Base-by-base conservation (phyloP, 1,140 invertebrate species). In the Calliopsis andreniformis region DNA sequence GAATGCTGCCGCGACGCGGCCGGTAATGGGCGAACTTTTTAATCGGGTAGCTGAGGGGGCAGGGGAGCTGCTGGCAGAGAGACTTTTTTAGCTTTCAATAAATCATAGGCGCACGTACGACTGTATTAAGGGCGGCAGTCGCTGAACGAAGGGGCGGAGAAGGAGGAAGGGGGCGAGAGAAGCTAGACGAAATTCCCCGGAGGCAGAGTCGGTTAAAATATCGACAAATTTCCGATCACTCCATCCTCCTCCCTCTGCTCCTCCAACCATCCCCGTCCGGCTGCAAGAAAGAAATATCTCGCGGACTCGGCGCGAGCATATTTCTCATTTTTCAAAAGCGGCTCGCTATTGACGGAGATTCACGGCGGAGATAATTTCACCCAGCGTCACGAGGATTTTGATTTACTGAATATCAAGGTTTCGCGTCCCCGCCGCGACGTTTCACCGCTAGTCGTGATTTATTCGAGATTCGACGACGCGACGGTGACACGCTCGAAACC, bases 11-110 rank as follows among this genome's bases (percentile, higher is more conserved):
- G 53, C 67, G 75, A 67, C 71, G 73, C 59, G 70, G 61, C 67
- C 67, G 80, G 78, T 83, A 83, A 83, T 83, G 83, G 83, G 78
- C 77, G 62, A 77, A 83, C 80, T 83, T 85, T 85, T 83, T 85
- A 72, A 80, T 77, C 69, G 58, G 56, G 63, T 63, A 39, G 39
- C 32, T 18, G 42, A 62, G n/a, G 49, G 28, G 20, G 25, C 3
- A 4, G 16, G n/a, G 14, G 25, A 20, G 51, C 18, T 14, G 25
- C 6, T 47, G 55, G 6, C 25, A 0, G 8, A 25, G 35, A 39
- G 12, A 4, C 18, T 53, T 66, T 80, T 66, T 42, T 23, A 59
- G 53, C 43, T 71, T 78, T 80, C 64, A 77, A 80, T 80, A 80
- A 80, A 80, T 80, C 75, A 78, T 78, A 77, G 78, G 35, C 51